These are phyloP conservation scores for Lydus trimaculatus DNA, from an alignment of 2,888 invertebrate genomes.

Conservation along the genomic window DNA sequence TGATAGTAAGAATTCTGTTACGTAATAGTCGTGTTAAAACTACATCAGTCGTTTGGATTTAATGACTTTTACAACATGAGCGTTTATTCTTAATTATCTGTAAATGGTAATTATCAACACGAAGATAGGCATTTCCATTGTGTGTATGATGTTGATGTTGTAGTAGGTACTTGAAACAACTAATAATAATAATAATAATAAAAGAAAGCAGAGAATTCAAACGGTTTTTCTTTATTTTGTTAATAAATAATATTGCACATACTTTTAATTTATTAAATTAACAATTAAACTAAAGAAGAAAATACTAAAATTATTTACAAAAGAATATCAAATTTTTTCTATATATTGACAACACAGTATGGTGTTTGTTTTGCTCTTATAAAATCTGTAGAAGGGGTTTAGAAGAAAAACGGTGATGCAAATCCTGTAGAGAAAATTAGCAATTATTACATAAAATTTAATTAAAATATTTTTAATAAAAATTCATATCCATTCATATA, in stretches of 20 bases:
- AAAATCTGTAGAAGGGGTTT: not conserved
- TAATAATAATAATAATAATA: too few relatives aligned
- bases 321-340: not conserved
- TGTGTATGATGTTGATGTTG: too few relatives aligned
- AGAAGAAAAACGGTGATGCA: not conserved
- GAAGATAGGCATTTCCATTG: not conserved
- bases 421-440: not conserved
- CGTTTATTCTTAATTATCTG: not conserved
- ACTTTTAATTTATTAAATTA: not conserved
- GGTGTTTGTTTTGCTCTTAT: not conserved
- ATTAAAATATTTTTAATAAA: not conserved
- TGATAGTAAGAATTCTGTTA: not conserved
- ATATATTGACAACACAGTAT: not conserved
- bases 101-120: not conserved
- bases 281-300: not conserved
- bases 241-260: conserved; percentile 3
- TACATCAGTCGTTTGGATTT: not conserved
- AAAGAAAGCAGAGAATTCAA: too few relatives aligned
- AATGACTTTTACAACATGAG: not conserved
- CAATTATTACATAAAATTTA: not conserved
- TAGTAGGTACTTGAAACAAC: too few relatives aligned
- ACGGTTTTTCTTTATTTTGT: not conserved
- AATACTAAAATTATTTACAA: not conserved
- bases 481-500: not conserved
- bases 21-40: not conserved